Base-by-base conservation (phyloP, 2,797 vertebrate genomes). In the Enoplosus armatus region DNA sequence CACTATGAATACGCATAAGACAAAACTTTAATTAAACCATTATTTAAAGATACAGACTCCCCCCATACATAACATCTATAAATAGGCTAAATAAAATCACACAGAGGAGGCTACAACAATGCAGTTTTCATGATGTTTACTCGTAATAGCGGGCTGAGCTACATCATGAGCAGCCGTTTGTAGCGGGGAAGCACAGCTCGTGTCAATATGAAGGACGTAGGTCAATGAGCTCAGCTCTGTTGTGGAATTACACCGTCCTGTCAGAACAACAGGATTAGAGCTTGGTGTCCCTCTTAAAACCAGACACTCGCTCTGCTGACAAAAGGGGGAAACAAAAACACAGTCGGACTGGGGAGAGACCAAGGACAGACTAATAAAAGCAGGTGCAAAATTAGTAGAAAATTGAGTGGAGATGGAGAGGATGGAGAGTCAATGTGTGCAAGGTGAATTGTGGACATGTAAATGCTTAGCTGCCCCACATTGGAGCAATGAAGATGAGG, bases 181-280 rank as follows among this genome's bases (percentile, higher is more conserved):
- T 64, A 66, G 51, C 16, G 10, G 27, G 65, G 73, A 80, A 74
- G 72, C 77, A 72, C 64, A 61, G 56, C 59, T 74, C 4, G 33
- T 76, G 77, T 63, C 24, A 29, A 75, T 70, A 72, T 78, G 80
- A 89, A 86, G 83, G 79, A 88, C 79, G 83, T 12, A 53, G 79
- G 79, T 86, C 88, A 88, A 83, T 85, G 67, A 87, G 85, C 87
- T 90, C 85, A 89, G 81, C 82, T 83, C 77, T 83, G 84, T 82
- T 83, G 86, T 89, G 87, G 91, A 91, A 90, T 92, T 93, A 93
- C 82, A 84, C 67, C 79, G 62, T 90, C 76, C 88, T 86, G 77
- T 91, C 90, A 92, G 88, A 90, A 90, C 88, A 92, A 89, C 87
- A 81, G 90, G 92, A 93, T 92, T 93, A 93, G 54, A 90, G 90